These are phyloP conservation scores for Allochrocebus solatus DNA, from an alignment of 2,797 vertebrate species.

Conservation along the genomic window DNA sequence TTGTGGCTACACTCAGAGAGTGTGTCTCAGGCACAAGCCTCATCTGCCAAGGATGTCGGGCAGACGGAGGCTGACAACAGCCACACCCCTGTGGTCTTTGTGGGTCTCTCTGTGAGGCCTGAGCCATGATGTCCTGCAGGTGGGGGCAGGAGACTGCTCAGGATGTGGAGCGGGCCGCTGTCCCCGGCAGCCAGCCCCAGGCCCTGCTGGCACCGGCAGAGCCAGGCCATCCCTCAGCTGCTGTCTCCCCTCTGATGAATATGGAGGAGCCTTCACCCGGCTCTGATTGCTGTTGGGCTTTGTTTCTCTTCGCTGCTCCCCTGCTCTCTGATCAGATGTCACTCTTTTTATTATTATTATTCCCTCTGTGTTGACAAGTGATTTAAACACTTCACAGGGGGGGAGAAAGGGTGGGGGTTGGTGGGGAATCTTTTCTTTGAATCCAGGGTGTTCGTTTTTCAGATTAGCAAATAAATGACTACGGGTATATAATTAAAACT, in stretches of 20 bases:
- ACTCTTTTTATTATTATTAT: slow-evolving; percentile 71
- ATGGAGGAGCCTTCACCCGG: slow-evolving; percentile 78
- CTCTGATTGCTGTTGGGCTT: slow-evolving; percentile 80
- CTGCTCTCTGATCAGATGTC: slow-evolving; percentile 76
- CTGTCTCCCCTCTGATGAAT: slow-evolving; percentile 76
- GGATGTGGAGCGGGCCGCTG: not conserved
- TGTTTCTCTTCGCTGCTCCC: slow-evolving; percentile 75
- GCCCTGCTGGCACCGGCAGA: not conserved
- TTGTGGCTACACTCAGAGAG: not conserved
- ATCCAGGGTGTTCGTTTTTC: slow-evolving; percentile 67
- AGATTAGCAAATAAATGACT: slow-evolving; percentile 78
- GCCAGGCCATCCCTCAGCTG: slow-evolving; percentile 59
- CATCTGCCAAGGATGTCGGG: not conserved
- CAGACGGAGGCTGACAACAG: not conserved
- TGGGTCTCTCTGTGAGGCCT: not conserved
- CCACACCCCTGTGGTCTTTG: not conserved
- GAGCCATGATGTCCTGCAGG: not conserved
- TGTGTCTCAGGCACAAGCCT: not conserved
- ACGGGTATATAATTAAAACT: slow-evolving; percentile 75
- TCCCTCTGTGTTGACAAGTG: slow-evolving; percentile 81
- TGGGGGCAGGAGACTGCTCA: not conserved
- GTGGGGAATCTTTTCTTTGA: slow-evolving; percentile 43
- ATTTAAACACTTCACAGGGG: slow-evolving; percentile 76
- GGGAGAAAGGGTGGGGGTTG: not conserved
- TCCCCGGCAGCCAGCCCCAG: not conserved